Evolutionary conservation across 2,113 vertebrate species (phyloP).

Genomic region (Echinops telfairi): DNA sequence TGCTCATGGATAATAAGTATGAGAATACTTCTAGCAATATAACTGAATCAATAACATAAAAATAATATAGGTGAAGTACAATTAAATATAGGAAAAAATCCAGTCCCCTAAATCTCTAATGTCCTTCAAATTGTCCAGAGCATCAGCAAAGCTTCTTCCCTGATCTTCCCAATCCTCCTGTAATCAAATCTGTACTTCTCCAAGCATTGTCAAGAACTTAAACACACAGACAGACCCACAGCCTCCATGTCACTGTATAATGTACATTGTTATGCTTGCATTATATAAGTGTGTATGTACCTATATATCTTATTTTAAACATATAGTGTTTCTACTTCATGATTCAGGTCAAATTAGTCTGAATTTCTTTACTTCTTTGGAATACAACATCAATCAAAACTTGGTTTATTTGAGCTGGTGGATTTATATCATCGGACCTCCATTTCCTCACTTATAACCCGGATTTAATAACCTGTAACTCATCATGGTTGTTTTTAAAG

Average conservation of each 20-base stretch:
- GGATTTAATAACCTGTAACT: neutral
- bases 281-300: too few relatives aligned
- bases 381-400: too few relatives aligned
- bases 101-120: slow-evolving; percentile 42
- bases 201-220: slow-evolving; percentile 45
- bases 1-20: neutral
- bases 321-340: too few relatives aligned
- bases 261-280: neutral
- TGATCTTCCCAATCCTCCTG: slow-evolving; percentile 41
- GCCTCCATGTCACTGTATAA: neutral
- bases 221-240: neutral
- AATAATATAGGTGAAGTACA: slow-evolving; percentile 37
- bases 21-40: neutral
- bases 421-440: too few relatives aligned
- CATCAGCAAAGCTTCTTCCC: slow-evolving; percentile 36
- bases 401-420: too few relatives aligned
- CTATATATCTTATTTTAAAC: too few relatives aligned
- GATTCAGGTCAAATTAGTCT: too few relatives aligned
- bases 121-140: slow-evolving; percentile 59
- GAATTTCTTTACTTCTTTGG: too few relatives aligned
- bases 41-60: slow-evolving; percentile 26
- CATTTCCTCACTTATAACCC: neutral
- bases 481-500: too few relatives aligned
- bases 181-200: slow-evolving; percentile 55
- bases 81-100: slow-evolving; percentile 53